phyloP scores from a whole-genome alignment of 2,888 invertebrate genomes.

The Microctonus brassicae region DNA sequence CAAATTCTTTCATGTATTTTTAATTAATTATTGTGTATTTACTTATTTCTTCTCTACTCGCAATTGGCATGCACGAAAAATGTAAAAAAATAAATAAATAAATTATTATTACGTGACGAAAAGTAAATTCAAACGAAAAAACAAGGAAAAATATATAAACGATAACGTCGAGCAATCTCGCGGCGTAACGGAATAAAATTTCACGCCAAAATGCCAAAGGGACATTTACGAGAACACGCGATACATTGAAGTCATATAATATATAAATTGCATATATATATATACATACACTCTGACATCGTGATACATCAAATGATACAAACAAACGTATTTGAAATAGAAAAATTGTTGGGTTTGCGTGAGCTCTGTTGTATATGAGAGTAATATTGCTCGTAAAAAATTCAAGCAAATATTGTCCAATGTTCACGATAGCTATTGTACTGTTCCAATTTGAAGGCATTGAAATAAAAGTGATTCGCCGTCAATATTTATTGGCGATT shows the following conservation, averaged over 20 bases:
- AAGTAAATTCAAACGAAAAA: no score
- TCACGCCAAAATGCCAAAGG: background rate
- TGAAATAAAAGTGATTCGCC: background rate
- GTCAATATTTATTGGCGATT: background rate
- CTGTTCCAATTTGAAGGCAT: background rate
- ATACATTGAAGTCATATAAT: background rate
- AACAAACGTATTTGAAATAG: background rate
- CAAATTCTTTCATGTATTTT: background rate
- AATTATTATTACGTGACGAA: no score
- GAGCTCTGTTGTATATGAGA: background rate
- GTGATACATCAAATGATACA: background rate
- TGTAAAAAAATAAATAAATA: no score
- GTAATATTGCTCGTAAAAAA: background rate
- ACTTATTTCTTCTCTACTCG: background rate
- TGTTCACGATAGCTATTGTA: background rate
- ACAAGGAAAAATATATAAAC: background rate
- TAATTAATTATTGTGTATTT: background rate
- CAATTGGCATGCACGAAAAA: background rate
- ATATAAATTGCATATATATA: background rate
- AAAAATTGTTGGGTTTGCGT: background rate
- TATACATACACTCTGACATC: background rate
- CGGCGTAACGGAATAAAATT: background rate
- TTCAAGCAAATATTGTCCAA: background rate
- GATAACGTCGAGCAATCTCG: background rate
- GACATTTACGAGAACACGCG: background rate